These are phyloP conservation scores for Ooceraea biroi DNA, from an alignment of 1,140 invertebrate species.

Conservation along the genomic window DNA sequence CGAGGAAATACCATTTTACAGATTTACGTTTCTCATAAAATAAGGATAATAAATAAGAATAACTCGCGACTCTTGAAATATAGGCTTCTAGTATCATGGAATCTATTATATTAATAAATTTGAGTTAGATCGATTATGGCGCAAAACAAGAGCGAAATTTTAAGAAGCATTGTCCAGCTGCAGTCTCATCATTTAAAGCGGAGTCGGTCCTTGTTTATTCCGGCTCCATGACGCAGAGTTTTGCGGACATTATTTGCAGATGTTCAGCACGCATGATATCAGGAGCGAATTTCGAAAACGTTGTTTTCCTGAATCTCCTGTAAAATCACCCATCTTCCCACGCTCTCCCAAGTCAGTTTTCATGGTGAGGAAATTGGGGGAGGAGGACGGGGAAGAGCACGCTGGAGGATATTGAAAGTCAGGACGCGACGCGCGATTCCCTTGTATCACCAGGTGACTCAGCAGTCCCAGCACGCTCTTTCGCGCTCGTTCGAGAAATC, in stretches of 20 bases:
- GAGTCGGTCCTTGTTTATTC: not conserved
- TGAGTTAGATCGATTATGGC: not conserved
- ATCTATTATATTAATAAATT: constrained; percentile 1
- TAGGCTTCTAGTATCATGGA: not conserved
- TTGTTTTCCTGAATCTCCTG: constrained; percentile 23
- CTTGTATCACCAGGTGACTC: constrained; percentile 73
- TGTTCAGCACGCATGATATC: constrained; percentile 1
- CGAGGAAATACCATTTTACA: not conserved
- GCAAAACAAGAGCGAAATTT: not conserved
- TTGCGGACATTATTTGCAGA: constrained; percentile 31
- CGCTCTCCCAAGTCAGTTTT: constrained; percentile 1
- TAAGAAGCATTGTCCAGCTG: not conserved
- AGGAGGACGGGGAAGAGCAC: not conserved
- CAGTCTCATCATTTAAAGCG: not conserved
- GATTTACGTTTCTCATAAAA: not conserved
- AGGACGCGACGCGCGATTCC: constrained; percentile 59
- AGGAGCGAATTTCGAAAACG: constrained; percentile 34
- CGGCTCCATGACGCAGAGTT: not conserved
- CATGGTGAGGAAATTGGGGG: not conserved
- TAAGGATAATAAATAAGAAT: not conserved
- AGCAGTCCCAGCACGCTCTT: constrained; percentile 68
- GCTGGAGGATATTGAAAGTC: constrained; percentile 67
- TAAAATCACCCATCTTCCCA: constrained; percentile 24
- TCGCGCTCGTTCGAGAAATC: constrained; percentile 69
- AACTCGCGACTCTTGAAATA: not conserved